A percentile compares a stretch with the other conserved stretches of the same genome.
Conservation (phyloP, 2,113 vertebrate species). For the Mystacornis crossleyi region DNA sequence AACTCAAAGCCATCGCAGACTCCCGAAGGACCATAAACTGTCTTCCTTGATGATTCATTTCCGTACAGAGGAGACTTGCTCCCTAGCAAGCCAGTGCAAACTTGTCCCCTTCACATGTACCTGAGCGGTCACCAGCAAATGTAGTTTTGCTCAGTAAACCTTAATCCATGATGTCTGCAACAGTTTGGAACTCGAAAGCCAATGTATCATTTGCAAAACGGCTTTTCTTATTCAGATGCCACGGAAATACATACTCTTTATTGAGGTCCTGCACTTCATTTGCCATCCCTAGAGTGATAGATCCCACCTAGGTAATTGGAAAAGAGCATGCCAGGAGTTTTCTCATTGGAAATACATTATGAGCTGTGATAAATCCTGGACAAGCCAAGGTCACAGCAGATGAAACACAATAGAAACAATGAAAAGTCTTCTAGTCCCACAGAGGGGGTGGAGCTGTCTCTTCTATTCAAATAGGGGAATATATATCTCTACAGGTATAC, state of each 20-base stretch:
- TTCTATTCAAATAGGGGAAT: neutral
- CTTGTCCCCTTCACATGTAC: neutral
- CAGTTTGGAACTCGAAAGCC: neutral
- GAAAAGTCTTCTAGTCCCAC: neutral
- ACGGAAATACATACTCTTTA: neutral
- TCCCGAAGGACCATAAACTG: neutral
- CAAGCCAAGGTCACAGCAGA: neutral
- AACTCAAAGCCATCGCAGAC: neutral
- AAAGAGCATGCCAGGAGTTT: neutral
- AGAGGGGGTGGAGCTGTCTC: neutral
- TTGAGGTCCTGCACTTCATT: neutral
- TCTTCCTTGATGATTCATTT: neutral
- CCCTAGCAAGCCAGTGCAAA: neutral
- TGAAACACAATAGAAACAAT: neutral
- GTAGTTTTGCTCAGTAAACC: neutral
- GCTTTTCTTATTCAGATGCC: neutral
- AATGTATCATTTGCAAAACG: neutral
- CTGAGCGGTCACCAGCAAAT: neutral
- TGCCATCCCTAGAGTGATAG: neutral
- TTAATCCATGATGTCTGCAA: neutral
- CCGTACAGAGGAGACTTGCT: neutral
- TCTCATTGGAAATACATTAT: neutral
- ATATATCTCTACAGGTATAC: neutral
- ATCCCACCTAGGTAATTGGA: neutral
- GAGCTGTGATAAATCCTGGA: neutral